phyloP scores from a whole-genome alignment of 92 coral and sea anemone genomes.

The Blastomussa wellsi region DNA sequence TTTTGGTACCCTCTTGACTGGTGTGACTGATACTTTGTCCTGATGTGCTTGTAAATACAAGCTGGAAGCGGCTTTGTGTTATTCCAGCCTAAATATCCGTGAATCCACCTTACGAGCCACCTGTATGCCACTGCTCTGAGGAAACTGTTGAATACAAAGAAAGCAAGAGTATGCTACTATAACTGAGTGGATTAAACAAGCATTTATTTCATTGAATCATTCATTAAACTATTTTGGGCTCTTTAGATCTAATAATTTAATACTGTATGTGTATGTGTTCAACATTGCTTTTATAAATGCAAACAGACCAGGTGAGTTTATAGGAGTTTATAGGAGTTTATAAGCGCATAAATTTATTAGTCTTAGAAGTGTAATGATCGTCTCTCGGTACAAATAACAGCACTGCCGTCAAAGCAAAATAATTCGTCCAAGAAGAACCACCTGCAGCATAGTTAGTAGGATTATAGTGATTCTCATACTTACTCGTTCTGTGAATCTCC shows the following conservation, averaged over 20 bases:
- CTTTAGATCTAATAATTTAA: too few species aligned
- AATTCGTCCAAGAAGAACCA: too few species aligned
- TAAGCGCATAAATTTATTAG: too few species aligned
- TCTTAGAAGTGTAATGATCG: too few species aligned
- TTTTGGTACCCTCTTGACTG: conserved; percentile 9
- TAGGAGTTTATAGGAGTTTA: too few species aligned
- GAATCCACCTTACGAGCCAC: conserved; percentile 46
- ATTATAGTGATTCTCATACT: not conserved
- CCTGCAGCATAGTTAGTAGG: too few species aligned
- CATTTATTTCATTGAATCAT: not conserved
- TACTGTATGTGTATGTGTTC: too few species aligned
- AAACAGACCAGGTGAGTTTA: too few species aligned
- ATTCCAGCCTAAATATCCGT: conserved; percentile 58
- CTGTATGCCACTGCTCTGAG: conserved; percentile 53
- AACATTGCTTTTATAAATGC: too few species aligned
- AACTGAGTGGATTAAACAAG: too few species aligned
- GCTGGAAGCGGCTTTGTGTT: conserved; percentile 58
- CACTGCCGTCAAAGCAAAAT: too few species aligned
- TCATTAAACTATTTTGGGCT: not conserved
- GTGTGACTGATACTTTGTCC: conserved; percentile 26
- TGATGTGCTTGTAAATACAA: conserved; percentile 58
- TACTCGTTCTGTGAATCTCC: conserved; percentile 18
- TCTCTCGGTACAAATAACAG: too few species aligned
- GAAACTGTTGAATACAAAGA: conserved; percentile 25
- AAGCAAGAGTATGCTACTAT: not conserved